Evolutionary conservation across 2,113 vertebrate genomes (phyloP).

Genomic region (Brachirus orientalis): DNA sequence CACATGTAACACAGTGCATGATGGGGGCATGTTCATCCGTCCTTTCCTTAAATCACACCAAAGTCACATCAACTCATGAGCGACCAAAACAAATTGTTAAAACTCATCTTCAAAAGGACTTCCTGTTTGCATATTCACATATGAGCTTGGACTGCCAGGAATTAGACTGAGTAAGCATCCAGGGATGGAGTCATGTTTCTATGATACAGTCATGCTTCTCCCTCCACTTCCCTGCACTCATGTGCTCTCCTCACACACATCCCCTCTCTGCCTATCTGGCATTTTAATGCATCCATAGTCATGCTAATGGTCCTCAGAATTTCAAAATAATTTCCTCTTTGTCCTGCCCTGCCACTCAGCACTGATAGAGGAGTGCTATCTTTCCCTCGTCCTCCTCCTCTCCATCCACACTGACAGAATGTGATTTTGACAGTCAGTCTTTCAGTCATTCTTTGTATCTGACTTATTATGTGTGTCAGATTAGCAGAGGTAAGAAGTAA

Average conservation of each 20-base stretch:
- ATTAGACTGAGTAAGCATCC: constrained; percentile 11
- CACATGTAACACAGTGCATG: no score
- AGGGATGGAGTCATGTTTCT: constrained; percentile 20
- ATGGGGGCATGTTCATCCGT: background rate
- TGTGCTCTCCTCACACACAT: constrained; percentile 9
- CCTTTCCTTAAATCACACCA: no score
- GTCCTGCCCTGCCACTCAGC: constrained; percentile 72
- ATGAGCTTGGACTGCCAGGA: background rate
- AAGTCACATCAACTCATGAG: background rate
- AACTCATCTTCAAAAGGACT: background rate
- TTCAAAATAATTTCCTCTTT: constrained; percentile 72
- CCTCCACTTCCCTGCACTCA: constrained; percentile 14
- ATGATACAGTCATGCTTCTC: constrained; percentile 28
- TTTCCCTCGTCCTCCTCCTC: constrained; percentile 38
- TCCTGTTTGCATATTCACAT: background rate
- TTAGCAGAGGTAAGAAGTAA: constrained; percentile 47
- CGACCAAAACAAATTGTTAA: background rate
- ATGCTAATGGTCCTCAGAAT: constrained; percentile 74
- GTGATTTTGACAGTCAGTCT: constrained; percentile 70
- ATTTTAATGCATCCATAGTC: constrained; percentile 77
- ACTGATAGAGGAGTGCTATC: constrained; percentile 71
- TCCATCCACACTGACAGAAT: constrained; percentile 43
- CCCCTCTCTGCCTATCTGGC: constrained; percentile 49
- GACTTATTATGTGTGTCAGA: constrained; percentile 61
- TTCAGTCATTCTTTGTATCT: constrained; percentile 49